A percentile compares a stretch with the other conserved stretches of the same genome.
These are phyloP conservation scores for Panzeria rudis DNA, from an alignment of 2,888 invertebrate species.

Conservation along the genomic window DNA sequence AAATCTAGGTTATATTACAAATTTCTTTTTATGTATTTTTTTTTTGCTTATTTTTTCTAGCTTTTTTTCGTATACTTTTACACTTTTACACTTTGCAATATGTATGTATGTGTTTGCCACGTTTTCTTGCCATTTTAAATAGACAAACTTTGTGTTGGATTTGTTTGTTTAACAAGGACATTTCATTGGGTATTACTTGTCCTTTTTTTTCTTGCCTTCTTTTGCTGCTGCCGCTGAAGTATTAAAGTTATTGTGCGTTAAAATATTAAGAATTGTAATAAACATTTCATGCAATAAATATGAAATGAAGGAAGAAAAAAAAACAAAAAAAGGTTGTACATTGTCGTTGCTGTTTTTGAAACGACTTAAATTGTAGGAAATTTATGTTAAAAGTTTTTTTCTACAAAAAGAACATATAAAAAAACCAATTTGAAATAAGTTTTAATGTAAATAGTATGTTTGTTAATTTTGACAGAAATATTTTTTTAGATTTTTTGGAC, in stretches of 20 bases:
- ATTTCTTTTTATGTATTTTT: conserved; percentile 38
- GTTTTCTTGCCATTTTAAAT: conserved; percentile 64
- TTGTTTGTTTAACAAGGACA: conserved; percentile 62
- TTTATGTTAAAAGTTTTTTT: conserved; percentile 43
- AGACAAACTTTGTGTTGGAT: conserved; percentile 56
- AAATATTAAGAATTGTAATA: conserved; percentile 64
- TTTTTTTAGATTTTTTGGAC: background rate
- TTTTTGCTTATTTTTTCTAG: conserved; percentile 26
- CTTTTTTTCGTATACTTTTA: background rate
- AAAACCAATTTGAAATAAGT: conserved; percentile 31
- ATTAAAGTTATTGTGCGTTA: conserved; percentile 64
- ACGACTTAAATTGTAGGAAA: conserved; percentile 41
- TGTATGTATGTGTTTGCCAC: conserved; percentile 44
- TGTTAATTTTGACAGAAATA: conserved; percentile 29
- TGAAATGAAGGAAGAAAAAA: conserved; percentile 20
- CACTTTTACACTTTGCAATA: conserved; percentile 14
- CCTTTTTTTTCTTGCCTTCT: conserved; percentile 18
- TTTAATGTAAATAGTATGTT: conserved; percentile 14
- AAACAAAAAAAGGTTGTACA: conserved; percentile 14
- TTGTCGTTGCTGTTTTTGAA: conserved; percentile 45
- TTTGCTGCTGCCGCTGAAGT: conserved; percentile 7
- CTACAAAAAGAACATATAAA: background rate
- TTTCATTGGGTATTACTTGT: conserved; percentile 40
- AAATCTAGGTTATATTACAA: conserved; percentile 79
- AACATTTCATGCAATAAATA: conserved; percentile 60